Evolutionary conservation across 2,797 vertebrate species (phyloP).

Genomic region (Knipowitschia caucasica): DNA sequence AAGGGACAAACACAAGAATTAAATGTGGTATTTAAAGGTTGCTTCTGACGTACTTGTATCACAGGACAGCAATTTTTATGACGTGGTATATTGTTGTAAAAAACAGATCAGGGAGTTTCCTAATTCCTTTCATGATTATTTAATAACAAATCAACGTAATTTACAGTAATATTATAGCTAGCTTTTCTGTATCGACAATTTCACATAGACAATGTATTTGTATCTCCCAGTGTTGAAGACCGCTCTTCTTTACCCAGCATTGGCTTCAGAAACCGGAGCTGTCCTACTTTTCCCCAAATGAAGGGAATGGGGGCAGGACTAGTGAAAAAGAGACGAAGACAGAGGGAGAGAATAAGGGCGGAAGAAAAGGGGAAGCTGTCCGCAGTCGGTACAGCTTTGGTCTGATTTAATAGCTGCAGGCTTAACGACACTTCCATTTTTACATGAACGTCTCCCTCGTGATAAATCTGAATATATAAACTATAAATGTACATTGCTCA

Average conservation of each 20-base stretch:
- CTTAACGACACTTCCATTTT: conserved; percentile 60
- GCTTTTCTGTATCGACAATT: neutral
- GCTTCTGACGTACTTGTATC: conserved; percentile 5
- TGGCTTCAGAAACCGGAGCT: conserved; percentile 75
- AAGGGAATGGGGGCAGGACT: conserved; percentile 19
- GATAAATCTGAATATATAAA: neutral
- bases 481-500: conserved; percentile 7
- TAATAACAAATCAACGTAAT: conserved; percentile 5
- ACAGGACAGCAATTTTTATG: conserved; percentile 20
- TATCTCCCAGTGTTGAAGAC: conserved; percentile 5
- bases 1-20: neutral
- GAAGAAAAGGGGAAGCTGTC: conserved; percentile 60
- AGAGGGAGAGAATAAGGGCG: conserved; percentile 18
- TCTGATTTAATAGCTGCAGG: conserved; percentile 63
- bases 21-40: conserved; percentile 1
- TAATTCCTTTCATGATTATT: conserved; percentile 5
- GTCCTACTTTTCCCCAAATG: conserved; percentile 73
- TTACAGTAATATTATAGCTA: neutral
- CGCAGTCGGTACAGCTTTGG: conserved; percentile 76
- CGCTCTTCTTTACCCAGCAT: conserved; percentile 47
- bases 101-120: conserved; percentile 31
- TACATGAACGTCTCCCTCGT: conserved; percentile 5
- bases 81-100: conserved; percentile 32
- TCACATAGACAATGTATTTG: neutral
- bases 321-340: conserved; percentile 28